These are phyloP conservation scores for Leiothrix lutea DNA, from an alignment of 2,113 vertebrate genomes.

Conservation along the genomic window DNA sequence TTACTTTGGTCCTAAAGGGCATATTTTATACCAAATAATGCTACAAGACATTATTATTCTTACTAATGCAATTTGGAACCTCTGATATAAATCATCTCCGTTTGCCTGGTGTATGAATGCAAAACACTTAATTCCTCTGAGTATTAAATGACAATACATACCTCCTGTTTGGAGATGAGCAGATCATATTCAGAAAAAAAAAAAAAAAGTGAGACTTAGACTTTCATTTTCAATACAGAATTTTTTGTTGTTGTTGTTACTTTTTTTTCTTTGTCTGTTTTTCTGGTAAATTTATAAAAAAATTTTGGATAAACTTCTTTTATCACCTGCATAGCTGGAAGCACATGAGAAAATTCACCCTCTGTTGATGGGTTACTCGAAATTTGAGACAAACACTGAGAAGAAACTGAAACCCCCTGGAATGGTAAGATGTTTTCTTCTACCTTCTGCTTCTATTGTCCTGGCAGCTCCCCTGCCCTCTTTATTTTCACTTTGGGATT, in stretches of 20 bases:
- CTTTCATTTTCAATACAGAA: neutral
- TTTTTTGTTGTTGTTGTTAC: too few species aligned
- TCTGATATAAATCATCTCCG: neutral
- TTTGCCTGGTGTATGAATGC: neutral
- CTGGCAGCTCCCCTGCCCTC: rapidly evolving
- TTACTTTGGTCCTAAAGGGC: neutral
- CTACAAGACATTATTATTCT: neutral
- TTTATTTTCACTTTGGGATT: neutral
- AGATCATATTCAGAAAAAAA: neutral
- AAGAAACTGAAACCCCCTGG: neutral
- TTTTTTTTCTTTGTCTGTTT: neutral
- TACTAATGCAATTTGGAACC: neutral
- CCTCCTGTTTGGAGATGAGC: neutral
- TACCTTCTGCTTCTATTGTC: neutral
- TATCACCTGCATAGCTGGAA: neutral
- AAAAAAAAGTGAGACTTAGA: neutral
- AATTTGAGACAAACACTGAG: neutral
- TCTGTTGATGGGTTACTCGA: neutral
- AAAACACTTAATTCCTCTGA: neutral
- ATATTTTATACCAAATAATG: neutral
- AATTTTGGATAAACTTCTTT: neutral
- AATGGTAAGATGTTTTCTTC: neutral
- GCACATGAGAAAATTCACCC: neutral
- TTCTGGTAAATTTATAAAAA: neutral
- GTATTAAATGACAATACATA: neutral